Evolutionary conservation across 2,113 vertebrate genomes (phyloP), one percentile per base, ranked within the genome.

Genomic region (Ammodramus savannarum): DNA sequence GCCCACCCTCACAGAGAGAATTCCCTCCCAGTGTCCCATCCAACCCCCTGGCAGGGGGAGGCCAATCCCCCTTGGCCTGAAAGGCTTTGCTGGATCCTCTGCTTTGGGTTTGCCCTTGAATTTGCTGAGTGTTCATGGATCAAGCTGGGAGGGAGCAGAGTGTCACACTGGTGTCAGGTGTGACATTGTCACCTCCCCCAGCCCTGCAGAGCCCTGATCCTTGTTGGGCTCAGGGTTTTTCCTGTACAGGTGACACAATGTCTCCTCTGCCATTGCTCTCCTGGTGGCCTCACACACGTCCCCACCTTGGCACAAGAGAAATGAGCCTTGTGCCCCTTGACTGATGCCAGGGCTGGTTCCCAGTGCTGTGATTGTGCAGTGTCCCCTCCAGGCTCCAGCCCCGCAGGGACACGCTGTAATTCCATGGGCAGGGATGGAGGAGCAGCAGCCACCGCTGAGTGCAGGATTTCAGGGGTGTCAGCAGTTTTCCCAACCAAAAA

Each of bases 401-500:
- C 39, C 15, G 4, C 66, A 57, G 52, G 74, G 38, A 43, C 17
- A 3, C 0, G 3, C 84, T 74, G 41, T 38, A 16, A 39, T 89
- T 74, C 32, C 25, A 6, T 27, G 17, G 72, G 48, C 85, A 27
- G 74, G 20, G 2, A 11, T 34, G 31, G 79, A 77, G 87, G 7
- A 93, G 34, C 25, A 17, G 10, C 59, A 39, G 86, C 66, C 75
- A 36, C 1, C 39, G 29, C 61, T 85, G 69, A 48, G 13, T 78
- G 91, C 69, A 68, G 6, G 22, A 15, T 68, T 86, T 91, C 75
- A 43, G 41, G 32, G 49, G 32, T 71, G n/a, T 94, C 87, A 93
- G 85, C 88, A 55, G 49, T 72, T 96, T 76, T 63, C 48, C 43
- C 48, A 57, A 82, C 95, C 91, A 95, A 95, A 91, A 97, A 97